Base-by-base conservation (phyloP, 1,140 invertebrate genomes). In the Achatina immaculata region DNA sequence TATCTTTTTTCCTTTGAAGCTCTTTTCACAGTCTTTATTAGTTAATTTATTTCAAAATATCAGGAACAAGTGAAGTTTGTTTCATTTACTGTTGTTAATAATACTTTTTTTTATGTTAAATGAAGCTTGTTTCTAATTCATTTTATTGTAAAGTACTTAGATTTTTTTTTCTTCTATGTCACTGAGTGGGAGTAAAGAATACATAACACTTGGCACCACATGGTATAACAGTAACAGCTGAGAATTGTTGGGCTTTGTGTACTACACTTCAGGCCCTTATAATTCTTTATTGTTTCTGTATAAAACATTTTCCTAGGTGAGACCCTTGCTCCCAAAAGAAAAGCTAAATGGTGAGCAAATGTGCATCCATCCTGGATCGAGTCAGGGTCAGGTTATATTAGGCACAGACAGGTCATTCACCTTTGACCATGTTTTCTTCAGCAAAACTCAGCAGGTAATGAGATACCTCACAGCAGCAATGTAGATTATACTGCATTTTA, bases 331-430 rank as follows among this genome's bases (percentile, higher is more conserved):
- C 24, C 85, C 86, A 28, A 90, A 89, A 75, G 90, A 91, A 83
- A 90, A 88, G 76, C 75, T 91, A 19, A 79, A 82, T 21, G 89
- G 88, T 48, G 90, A 91, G 81, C 85, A 90, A 78, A 83, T 86
- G 66, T 91, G 91, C 88, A 85, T 91, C 28, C 78, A 85, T 45
- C 79, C 90, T 0, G 81, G 86, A 69, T 86, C 81, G 28, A 83
- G 83, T 28, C 85, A 85, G 66, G 92, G 89, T 96, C 97, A 99
- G 90, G 94, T 99, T n/a, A 93, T 97, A 0, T 93, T 99, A 11
- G 98, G 97, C 68, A 95, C 95, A 28, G 97, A 99, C 90, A 94
- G 95, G 85, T 92, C 94, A 0, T 98, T 97, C 85, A 97, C 96
- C 0, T 99, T 95, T 89, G 98, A 98, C 90, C 94, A 95, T 92